phyloP scores from a whole-genome alignment of 2,113 vertebrate species.

The Columba janthina region DNA sequence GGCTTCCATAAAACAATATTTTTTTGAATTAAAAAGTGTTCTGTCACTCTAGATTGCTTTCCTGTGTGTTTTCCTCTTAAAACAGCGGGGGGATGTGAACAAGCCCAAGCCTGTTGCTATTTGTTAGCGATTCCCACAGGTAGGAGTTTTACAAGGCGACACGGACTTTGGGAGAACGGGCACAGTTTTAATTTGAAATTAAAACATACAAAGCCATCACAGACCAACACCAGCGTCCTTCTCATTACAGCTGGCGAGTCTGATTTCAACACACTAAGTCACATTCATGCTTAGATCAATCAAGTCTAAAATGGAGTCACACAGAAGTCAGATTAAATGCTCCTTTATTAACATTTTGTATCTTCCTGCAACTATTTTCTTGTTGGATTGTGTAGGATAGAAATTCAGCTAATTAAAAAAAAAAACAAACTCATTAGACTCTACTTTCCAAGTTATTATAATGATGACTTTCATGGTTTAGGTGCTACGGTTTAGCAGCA shows the following conservation, averaged over 20 bases:
- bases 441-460: not conserved
- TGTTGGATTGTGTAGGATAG: not conserved
- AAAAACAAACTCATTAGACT: not conserved
- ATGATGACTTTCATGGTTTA: not conserved
- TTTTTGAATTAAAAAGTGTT: slow-evolving; percentile 46
- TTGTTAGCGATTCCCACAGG: slow-evolving; percentile 60
- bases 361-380: not conserved
- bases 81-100: slow-evolving; percentile 64
- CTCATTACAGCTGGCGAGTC: not conserved
- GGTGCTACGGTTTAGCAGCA: no score
- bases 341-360: not conserved
- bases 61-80: slow-evolving; percentile 53
- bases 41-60: slow-evolving; percentile 50
- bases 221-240: not conserved
- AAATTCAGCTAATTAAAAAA: not conserved
- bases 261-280: not conserved
- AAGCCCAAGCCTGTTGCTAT: slow-evolving; percentile 57
- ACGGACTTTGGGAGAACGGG: not conserved
- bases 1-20: slow-evolving; percentile 21
- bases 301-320: not conserved
- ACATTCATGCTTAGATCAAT: not conserved
- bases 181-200: not conserved
- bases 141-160: slow-evolving; percentile 5
- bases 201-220: not conserved
- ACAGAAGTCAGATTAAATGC: not conserved